Base-by-base conservation (phyloP, 2,797 vertebrate species). In the Morus bassanus region DNA sequence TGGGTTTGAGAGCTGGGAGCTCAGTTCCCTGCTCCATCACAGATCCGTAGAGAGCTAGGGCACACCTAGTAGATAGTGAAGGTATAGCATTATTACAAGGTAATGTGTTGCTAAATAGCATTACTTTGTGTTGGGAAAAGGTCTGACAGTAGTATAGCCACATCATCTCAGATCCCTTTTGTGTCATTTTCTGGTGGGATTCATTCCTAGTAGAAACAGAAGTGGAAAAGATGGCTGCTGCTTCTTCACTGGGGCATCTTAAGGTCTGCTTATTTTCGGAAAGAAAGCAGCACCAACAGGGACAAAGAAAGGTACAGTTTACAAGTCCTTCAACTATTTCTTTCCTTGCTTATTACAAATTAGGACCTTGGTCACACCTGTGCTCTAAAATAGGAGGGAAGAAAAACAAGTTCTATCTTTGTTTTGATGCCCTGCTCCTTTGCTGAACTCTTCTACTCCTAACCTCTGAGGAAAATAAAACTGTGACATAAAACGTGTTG, bases 21-120 rank as follows among this genome's bases (percentile, higher is more conserved):
- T 45, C 27, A 5, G 31, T 73, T 82, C 50, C 27, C 67, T 69
- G 33, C 33, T 85, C 70, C 33, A 6, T 39, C 59, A 10, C 59
- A 67, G 8, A 35, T 30, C 24, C 0, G 0, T 17, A 37, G 33
- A 72, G 67, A 45, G 11, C 63, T 57, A 3, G 10, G 46, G 24
- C 33, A 25, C 33, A 24, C 33, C 43, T 37, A 27, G 22, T 27
- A 57, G 59, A 6, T 37, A 41, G 19, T 7, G 27, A 46, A 80
- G 27, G 48, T 31, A 27, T 19, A 59, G 48, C 14, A 14, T 18
- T 30, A 5, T 30, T 33, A 5, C 33, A 50, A 30, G 18, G 21
- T 18, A 8, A 11, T 3, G 6, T 19, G 43, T 37, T 76, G 37
- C 50, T 94, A 39, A 56, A n/a, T 5, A 80, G 4, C n/a, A 19